Conservation (phyloP, 1,140 invertebrate genomes). For the Zophobas morio region DNA sequence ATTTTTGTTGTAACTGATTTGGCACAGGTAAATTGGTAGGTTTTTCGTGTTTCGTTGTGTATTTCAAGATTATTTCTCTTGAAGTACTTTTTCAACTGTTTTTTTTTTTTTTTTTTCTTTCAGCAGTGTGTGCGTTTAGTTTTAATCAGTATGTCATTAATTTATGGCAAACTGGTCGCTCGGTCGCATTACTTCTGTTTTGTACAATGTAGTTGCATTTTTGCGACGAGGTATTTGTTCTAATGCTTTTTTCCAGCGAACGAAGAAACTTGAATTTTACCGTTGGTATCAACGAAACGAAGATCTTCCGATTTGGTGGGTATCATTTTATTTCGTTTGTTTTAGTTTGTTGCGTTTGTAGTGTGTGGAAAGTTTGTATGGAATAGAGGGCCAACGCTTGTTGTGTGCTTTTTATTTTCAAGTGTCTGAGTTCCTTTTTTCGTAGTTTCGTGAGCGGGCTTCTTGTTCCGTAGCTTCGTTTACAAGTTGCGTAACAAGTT, state of each 20-base stretch:
- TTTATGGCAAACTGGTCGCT: too few species aligned
- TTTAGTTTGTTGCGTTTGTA: neutral
- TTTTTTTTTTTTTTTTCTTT: too few species aligned
- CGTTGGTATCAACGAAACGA: neutral
- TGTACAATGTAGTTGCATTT: constrained; percentile 44
- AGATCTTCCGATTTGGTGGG: constrained; percentile 17
- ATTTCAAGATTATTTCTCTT: too few species aligned
- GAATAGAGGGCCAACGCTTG: constrained; percentile 40
- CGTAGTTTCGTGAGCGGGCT: neutral
- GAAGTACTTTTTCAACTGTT: too few species aligned
- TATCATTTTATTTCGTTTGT: constrained; percentile 2
- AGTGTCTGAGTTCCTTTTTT: constrained; percentile 20
- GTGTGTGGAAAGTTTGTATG: constrained; percentile 28
- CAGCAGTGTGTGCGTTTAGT: too few species aligned
- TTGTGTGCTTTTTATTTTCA: constrained; percentile 42
- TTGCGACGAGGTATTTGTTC: constrained; percentile 7
- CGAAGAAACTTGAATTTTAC: constrained; percentile 16
- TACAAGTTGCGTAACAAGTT: constrained; percentile 28
- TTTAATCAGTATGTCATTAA: too few species aligned
- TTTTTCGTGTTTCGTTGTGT: neutral
- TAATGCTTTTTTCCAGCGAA: constrained; percentile 1
- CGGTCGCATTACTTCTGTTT: too few species aligned
- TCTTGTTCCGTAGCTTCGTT: constrained; percentile 16
- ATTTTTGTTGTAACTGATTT: too few species aligned
- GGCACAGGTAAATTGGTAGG: neutral